A percentile compares a stretch with the other conserved stretches of the same genome.
Evolutionary conservation across 2,113 vertebrate species (phyloP).

Genomic region (Thinocorus orbignyianus): DNA sequence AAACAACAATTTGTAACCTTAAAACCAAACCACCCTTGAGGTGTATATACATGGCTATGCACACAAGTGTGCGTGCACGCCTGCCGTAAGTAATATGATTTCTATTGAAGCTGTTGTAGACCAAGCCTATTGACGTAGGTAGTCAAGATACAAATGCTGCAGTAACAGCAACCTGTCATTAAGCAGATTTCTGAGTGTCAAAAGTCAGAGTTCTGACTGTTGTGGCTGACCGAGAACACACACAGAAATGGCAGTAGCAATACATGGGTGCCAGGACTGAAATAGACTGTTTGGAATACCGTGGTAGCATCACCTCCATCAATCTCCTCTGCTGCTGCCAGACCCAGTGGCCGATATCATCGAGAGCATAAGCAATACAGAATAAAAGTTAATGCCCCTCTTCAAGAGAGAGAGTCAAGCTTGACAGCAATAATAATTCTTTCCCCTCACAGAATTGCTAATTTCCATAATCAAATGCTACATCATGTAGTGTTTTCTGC

Average conservation of each 20-base stretch:
- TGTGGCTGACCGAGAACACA: not conserved
- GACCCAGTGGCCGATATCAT: not conserved
- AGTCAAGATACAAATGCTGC: not conserved
- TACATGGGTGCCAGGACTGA: not conserved
- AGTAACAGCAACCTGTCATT: not conserved
- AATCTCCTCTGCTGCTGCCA: not conserved
- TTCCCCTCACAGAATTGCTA: not conserved
- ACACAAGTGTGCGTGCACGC: not conserved
- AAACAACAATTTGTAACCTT: not conserved
- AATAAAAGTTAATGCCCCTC: not conserved
- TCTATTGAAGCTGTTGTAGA: not conserved
- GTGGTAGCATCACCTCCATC: not conserved
- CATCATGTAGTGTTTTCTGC: not conserved
- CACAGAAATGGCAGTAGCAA: not conserved
- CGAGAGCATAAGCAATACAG: not conserved
- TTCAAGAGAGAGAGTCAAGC: not conserved
- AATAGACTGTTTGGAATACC: not conserved
- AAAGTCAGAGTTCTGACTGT: not conserved
- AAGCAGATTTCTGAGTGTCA: not conserved
- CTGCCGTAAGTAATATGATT: not conserved
- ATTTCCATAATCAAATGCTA: not conserved
- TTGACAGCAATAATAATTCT: not conserved
- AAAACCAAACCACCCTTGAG: not conserved
- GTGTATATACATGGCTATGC: not conserved
- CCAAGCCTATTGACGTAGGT: not conserved